Conservation (phyloP, 2,113 vertebrate species). For the Asarcornis scutulata region DNA sequence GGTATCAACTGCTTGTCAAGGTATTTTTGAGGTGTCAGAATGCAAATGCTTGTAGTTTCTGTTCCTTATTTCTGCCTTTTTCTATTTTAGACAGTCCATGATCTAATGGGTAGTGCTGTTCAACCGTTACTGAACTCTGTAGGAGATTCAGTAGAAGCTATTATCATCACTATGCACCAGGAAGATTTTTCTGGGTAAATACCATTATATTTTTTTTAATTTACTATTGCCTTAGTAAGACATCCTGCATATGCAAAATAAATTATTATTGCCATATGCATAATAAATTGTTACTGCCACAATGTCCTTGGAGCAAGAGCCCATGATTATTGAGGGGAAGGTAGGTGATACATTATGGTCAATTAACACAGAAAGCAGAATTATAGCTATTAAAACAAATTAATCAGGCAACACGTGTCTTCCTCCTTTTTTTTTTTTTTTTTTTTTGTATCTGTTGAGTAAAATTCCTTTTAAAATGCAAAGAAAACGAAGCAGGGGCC, state of each 20-base stretch:
- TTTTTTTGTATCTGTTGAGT: neutral
- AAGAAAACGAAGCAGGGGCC: neutral
- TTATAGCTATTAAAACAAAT: neutral
- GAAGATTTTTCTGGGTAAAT: slow-evolving; percentile 95
- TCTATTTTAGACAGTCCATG: slow-evolving; percentile 81
- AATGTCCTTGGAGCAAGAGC: slow-evolving; percentile 5
- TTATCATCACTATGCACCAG: slow-evolving; percentile 96
- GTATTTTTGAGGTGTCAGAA: neutral
- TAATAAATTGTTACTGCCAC: slow-evolving; percentile 29
- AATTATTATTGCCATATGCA: neutral
- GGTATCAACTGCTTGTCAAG: neutral
- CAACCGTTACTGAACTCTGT: slow-evolving; percentile 94
- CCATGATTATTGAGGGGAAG: neutral
- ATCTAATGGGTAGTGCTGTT: slow-evolving; percentile 90
- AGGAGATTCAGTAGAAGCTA: slow-evolving; percentile 93
- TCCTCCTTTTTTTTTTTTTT: neutral
- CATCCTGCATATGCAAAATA: neutral
- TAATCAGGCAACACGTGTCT: neutral
- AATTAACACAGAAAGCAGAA: neutral
- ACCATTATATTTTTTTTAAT: neutral
- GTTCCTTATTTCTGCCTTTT: slow-evolving; percentile 39
- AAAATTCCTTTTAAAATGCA: neutral
- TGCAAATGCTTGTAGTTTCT: slow-evolving; percentile 11
- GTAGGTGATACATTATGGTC: neutral
- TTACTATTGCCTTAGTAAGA: neutral